Base-by-base conservation (phyloP, 2,888 invertebrate species). In the Drosophila koepferae region DNA sequence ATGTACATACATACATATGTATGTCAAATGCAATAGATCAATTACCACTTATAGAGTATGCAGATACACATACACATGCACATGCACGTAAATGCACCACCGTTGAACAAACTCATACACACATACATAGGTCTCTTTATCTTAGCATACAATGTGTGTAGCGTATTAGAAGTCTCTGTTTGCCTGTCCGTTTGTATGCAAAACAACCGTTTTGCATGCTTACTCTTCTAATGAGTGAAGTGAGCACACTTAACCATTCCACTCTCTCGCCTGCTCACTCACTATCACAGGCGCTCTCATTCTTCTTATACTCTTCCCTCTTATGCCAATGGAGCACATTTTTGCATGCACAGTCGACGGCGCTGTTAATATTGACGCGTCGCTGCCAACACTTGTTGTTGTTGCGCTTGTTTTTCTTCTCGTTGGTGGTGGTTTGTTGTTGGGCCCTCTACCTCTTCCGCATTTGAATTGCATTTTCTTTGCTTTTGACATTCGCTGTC, bases 341-440 rank as follows among this genome's bases (percentile, higher is more conserved):
- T 53, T 44, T 44, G 41, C 53, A 53, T 58, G 34, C 36, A 20
- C 14, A 16, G 43, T 9, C 43, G 41, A 38, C 59, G 58, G 48
- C 59, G 54, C 49, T 62, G 43, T 80, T 82, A 55, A 60, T 58
- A 40, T 80, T 80, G 77, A 66, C 54, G 67, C 81, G 65, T 38
- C 60, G 67, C 68, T 77, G 77, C 62, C 76, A 74, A 78, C 74
- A 76, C 80, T 85, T 72, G 82, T 76, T 81, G 56, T 63, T 54
- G 48, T n/a, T 49, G 46, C 76, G 66, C 73, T 70, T 81, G 53
- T 58, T 72, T 81, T 40, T 16, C 2, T 85, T 71, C 72, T 72
- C 84, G 43, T 55, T 49, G 12, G 78, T 49, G 12, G 78, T 70
- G 79, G 70, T 81, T 5, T 28, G 49, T 43, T 63, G 51, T 55